Percentiles rank a stretch among this genome's conserved stretches.
phyloP scores from a whole-genome alignment of 1,140 invertebrate genomes.

The Sesamia nonagrioides region DNA sequence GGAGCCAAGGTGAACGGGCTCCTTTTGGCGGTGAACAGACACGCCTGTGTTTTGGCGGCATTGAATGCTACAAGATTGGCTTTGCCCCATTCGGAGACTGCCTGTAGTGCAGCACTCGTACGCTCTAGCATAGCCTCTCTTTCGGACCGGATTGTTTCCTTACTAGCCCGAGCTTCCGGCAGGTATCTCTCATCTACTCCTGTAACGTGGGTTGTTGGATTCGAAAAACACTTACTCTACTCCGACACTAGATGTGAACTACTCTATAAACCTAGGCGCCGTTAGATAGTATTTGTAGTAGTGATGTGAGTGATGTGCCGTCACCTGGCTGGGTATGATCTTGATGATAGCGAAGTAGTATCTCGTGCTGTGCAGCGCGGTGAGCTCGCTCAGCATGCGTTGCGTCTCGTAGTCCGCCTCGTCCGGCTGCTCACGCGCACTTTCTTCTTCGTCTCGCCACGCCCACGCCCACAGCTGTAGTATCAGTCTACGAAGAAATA shows the following conservation, averaged over 20 bases:
- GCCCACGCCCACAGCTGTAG: constrained; percentile 92
- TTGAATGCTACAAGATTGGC: no score
- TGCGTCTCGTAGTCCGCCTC: constrained; percentile 93
- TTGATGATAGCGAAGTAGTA: constrained; percentile 97
- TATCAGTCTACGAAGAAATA: constrained; percentile 90
- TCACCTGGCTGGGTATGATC: constrained; percentile 90
- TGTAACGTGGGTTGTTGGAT: no score
- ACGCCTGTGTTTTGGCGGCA: no score
- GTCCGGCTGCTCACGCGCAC: constrained; percentile 88
- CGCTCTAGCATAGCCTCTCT: no score
- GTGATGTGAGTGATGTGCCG: constrained; percentile 91
- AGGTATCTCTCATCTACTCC: no score
- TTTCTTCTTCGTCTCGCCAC: constrained; percentile 86
- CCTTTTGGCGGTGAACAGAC: no score
- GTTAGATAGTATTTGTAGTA: no score
- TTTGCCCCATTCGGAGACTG: no score
- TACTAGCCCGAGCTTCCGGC: no score
- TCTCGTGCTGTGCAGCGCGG: constrained; percentile 93
- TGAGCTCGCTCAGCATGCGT: constrained; percentile 92
- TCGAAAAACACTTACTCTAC: background rate
- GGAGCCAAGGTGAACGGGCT: no score
- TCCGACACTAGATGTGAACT: background rate
- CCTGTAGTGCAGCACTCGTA: no score
- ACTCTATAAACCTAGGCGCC: constrained; percentile 84
- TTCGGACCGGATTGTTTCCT: no score